phyloP scores from a whole-genome alignment of 1,140 invertebrate species.

The Tetramorium simillimum region DNA sequence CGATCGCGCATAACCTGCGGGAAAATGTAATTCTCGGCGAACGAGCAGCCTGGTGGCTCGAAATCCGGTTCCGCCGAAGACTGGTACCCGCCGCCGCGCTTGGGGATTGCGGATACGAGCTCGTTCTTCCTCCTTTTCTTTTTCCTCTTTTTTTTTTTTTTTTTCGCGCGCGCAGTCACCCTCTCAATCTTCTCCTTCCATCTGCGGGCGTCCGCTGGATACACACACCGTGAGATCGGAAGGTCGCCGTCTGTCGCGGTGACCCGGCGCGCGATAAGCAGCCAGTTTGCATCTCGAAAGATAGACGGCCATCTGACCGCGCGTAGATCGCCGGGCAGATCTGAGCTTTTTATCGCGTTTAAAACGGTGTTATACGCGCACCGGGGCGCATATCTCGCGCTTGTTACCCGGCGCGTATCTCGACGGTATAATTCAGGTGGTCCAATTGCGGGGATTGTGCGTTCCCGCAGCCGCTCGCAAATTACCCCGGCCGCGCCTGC shows the following conservation, averaged over 20 bases:
- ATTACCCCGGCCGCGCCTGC: conserved; percentile 31
- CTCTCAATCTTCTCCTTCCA: not conserved
- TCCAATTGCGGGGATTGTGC: conserved; percentile 26
- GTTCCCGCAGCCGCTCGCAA: conserved; percentile 1
- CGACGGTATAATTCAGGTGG: conserved; percentile 23
- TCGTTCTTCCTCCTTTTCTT: conserved; percentile 12
- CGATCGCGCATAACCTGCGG: conserved; percentile 30
- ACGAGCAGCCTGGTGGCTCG: not conserved
- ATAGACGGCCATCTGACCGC: not conserved
- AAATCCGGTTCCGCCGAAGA: conserved; percentile 61
- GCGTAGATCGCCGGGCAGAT: too few relatives aligned
- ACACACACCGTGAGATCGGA: not conserved
- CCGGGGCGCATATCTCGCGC: conserved; percentile 16
- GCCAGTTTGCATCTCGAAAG: conserved; percentile 36
- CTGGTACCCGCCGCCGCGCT: conserved; percentile 35
- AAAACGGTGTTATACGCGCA: conserved; percentile 18
- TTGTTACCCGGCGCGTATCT: not conserved
- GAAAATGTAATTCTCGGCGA: conserved; percentile 25
- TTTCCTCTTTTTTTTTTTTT: not conserved
- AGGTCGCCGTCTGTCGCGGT: not conserved
- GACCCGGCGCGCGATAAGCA: conserved; percentile 12
- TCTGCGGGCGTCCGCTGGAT: not conserved
- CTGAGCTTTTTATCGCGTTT: not conserved
- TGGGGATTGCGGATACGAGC: conserved; percentile 27
- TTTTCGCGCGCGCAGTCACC: conserved; percentile 3